phyloP scores from a whole-genome alignment of 2,113 vertebrate species.

The Ceratotherium simum region DNA sequence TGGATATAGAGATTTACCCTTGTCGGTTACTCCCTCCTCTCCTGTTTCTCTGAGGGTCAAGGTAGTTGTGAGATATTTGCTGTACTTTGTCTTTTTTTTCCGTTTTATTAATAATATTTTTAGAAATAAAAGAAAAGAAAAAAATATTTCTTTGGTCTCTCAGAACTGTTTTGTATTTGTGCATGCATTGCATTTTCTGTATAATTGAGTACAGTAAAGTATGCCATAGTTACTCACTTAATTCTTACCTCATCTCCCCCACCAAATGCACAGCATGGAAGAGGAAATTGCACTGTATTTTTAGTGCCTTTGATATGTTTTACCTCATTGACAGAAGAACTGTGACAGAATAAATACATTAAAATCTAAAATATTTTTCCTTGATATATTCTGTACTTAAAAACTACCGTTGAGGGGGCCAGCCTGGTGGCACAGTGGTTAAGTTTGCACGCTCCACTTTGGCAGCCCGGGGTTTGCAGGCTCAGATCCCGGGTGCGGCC shows the following conservation, averaged over 20 bases:
- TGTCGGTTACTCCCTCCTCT: not conserved
- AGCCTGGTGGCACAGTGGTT: no score
- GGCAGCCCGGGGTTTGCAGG: no score
- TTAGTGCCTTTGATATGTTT: not conserved
- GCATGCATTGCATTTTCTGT: not conserved
- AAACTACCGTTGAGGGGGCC: not conserved
- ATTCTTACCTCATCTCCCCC: not conserved
- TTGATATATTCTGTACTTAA: not conserved
- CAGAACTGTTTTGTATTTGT: not conserved
- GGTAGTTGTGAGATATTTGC: not conserved
- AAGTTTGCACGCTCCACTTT: no score
- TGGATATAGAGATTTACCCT: not conserved
- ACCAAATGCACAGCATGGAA: not conserved
- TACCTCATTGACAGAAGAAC: not conserved
- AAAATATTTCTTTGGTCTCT: not conserved
- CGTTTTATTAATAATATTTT: not conserved
- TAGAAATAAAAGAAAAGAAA: not conserved
- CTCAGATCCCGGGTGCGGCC: no score
- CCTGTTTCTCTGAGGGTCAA: not conserved
- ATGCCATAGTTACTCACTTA: not conserved
- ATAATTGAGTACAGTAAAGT: not conserved
- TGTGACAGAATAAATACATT: not conserved
- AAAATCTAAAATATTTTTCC: not conserved
- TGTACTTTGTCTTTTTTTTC: not conserved
- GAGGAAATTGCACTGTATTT: not conserved